Evolutionary conservation across 2,888 invertebrate genomes (phyloP), one percentile per base, ranked within the genome.

Genomic region (Heteropelma amictum): DNA sequence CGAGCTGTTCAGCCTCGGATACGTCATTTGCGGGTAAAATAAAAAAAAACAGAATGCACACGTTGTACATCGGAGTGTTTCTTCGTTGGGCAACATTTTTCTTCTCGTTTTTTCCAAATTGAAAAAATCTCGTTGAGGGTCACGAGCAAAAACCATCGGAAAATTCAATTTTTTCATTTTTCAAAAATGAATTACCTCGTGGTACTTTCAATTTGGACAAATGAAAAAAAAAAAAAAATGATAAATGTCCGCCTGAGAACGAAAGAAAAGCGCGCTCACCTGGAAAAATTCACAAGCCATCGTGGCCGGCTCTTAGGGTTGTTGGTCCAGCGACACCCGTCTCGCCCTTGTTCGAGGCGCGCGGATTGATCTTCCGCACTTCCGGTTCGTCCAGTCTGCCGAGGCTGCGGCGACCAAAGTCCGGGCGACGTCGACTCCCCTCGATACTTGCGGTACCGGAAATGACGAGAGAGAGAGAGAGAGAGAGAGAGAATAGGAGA

Each of bases 221-320:
- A 14, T 8, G 5, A 7, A 10, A 38, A 8, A 21, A 64, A 51
- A 1, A 51, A 21, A 28, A 38, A 33, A 35, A 28, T n/a, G 17
- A 35, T 28, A 10, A 19, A 47, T 0, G 12, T 28, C 5, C 7
- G 4, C 12, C 12, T 30, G 14, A 56, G 19, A 21, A 49, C 10
- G 17, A 14, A 63, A 40, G 30, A 64, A 45, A 8, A 12, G 14
- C 40, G 51, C 10, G 45, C 81, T 79, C 65, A 81, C 81, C 81
- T 77, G 68, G 73, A 63, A 45, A 47, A 51, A 72, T 69, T 58
- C 63, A 77, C 58, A 72, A 77, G 74, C 81, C 81, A 81, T 81
- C 77, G 81, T 81, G 81, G 72, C 70, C 75, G 74, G 51, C 61
- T 77, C 74, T 79, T 71, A 64, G 69, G 64, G 72, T 72, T 70